A percentile compares a stretch with the other conserved stretches of the same genome.
Evolutionary conservation across 2,797 vertebrate genomes (phyloP).

Genomic region (Acanthis flammea): DNA sequence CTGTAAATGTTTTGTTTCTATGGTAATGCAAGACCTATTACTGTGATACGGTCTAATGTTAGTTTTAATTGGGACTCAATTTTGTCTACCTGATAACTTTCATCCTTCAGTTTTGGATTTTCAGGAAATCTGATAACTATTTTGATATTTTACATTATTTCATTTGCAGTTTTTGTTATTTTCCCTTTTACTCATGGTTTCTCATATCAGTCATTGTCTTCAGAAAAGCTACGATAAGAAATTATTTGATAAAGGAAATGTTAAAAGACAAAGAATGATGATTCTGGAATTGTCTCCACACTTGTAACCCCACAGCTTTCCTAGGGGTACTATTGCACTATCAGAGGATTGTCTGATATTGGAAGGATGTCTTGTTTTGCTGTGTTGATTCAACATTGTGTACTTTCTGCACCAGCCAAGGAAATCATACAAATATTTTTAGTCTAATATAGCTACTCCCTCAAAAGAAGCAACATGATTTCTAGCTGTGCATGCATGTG

Average conservation of each 20-base stretch:
- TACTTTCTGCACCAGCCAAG: background rate
- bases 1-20: background rate
- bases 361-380: background rate
- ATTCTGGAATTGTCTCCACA: background rate
- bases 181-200: constrained; percentile 68
- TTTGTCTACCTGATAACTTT: constrained; percentile 74
- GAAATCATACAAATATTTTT: constrained; percentile 6
- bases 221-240: constrained; percentile 14
- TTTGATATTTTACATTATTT: constrained; percentile 72
- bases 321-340: background rate
- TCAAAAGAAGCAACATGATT: background rate
- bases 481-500: constrained; percentile 4
- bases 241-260: background rate
- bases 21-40: background rate
- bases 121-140: constrained; percentile 70
- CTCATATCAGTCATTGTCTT: constrained; percentile 64
- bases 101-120: constrained; percentile 57
- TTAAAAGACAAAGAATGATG: background rate
- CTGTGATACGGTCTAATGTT: constrained; percentile 9
- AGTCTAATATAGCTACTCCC: background rate
- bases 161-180: constrained; percentile 72
- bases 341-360: background rate
- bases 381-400: background rate
- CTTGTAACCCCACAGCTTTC: background rate
- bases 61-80: constrained; percentile 70